Evolutionary conservation across 2,113 vertebrate genomes (phyloP).

Genomic region (Pangasianodon hypophthalmus): DNA sequence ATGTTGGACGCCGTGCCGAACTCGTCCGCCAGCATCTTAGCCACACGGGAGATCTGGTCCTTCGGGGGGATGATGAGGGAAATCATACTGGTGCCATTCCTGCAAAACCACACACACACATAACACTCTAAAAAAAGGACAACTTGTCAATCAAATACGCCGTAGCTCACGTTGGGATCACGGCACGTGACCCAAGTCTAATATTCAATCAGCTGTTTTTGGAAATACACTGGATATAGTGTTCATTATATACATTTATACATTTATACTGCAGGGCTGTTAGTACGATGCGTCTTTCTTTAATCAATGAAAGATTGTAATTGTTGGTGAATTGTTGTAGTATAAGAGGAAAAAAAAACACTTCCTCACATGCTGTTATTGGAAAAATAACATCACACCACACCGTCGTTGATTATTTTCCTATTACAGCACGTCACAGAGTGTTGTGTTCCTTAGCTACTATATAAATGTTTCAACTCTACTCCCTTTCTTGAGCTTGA

Average conservation of each 20-base stretch:
- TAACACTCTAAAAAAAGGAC: neutral
- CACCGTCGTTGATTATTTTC: neutral
- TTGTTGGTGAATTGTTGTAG: neutral
- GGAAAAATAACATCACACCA: neutral
- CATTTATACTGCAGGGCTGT: neutral
- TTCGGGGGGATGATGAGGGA: slow-evolving; percentile 99
- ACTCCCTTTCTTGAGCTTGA: too few relatives aligned
- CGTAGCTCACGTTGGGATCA: neutral
- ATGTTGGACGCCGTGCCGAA: slow-evolving; percentile 99
- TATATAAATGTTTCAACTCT: neutral
- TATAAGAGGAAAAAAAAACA: too few relatives aligned
- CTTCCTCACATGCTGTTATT: too few relatives aligned
- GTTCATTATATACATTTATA: neutral
- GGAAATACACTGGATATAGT: neutral
- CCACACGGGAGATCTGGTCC: slow-evolving; percentile 99
- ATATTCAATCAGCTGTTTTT: neutral
- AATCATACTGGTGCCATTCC: slow-evolving; percentile 99
- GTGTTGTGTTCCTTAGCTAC: neutral
- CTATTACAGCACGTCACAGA: neutral
- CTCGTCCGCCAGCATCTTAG: slow-evolving; percentile 99
- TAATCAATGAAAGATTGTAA: neutral
- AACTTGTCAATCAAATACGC: neutral
- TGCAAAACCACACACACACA: slow-evolving; percentile 52
- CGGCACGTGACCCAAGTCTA: too few relatives aligned
- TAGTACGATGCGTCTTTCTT: neutral